These are phyloP conservation scores for Meandrina meandrites DNA, from an alignment of 92 coral and sea anemone species.

Conservation along the genomic window DNA sequence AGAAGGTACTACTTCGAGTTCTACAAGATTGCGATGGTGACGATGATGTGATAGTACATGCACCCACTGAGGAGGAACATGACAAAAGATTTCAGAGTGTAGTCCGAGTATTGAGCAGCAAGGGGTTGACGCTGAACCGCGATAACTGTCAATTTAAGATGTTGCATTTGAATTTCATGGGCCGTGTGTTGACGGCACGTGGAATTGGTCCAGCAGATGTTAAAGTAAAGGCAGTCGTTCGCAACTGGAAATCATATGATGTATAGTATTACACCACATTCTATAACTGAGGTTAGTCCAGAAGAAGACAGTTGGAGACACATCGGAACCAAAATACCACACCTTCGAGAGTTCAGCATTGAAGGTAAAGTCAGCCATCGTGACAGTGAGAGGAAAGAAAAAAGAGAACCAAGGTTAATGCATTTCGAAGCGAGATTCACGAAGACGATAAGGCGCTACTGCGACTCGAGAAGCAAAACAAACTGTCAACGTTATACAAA, in stretches of 20 bases:
- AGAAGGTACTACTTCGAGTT: slow-evolving; percentile 36
- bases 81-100: no score
- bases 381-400: slow-evolving; percentile 31
- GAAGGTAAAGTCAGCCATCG: slow-evolving; percentile 24
- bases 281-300: background rate
- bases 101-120: no score
- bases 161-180: slow-evolving; percentile 44
- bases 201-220: background rate
- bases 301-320: background rate
- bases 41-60: no score
- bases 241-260: slow-evolving; percentile 31
- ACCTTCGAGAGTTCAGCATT: background rate
- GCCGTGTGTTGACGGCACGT: slow-evolving; percentile 17
- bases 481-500: no score
- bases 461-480: slow-evolving; percentile 24
- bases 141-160: slow-evolving; percentile 57
- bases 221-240: no score
- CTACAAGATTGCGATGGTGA: slow-evolving; percentile 14
- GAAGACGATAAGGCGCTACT: slow-evolving; percentile 30
- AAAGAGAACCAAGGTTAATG: slow-evolving; percentile 29
- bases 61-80: no score
- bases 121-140: slow-evolving; percentile 46
- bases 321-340: background rate
- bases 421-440: slow-evolving; percentile 17
- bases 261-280: slow-evolving; percentile 15